Percentiles rank a stretch among this genome's conserved stretches.
These are phyloP conservation scores for Thereva unica DNA, from an alignment of 2,888 invertebrate genomes.

Conservation along the genomic window DNA sequence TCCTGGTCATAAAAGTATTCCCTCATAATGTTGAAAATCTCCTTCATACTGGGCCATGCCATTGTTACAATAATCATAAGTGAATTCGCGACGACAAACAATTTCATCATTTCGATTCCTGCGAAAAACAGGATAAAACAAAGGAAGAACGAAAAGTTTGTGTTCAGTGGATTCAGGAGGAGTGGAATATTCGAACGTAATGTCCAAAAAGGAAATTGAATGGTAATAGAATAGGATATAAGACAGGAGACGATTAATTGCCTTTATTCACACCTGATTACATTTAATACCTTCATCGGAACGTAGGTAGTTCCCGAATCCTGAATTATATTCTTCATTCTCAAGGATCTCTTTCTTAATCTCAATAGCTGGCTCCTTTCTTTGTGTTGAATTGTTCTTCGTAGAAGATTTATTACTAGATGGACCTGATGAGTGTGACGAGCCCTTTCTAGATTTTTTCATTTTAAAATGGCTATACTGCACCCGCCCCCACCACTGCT, in stretches of 20 bases:
- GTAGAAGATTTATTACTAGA: constrained; percentile 39
- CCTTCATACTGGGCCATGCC: constrained; percentile 73
- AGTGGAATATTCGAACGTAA: background rate
- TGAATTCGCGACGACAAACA: constrained; percentile 80
- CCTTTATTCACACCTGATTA: constrained; percentile 21
- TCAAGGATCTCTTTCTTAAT: constrained; percentile 43
- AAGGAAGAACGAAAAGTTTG: constrained; percentile 25
- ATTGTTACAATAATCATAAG: constrained; percentile 72
- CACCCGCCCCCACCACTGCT: no score
- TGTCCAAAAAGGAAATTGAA: background rate
- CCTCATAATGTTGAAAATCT: constrained; percentile 61
- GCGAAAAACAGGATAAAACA: constrained; percentile 60
- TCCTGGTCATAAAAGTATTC: constrained; percentile 59
- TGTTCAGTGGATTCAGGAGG: constrained; percentile 1
- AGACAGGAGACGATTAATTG: constrained; percentile 24
- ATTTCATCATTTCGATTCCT: constrained; percentile 73
- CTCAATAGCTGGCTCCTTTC: constrained; percentile 33
- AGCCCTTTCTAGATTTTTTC: constrained; percentile 4
- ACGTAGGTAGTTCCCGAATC: constrained; percentile 56
- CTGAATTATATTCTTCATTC: constrained; percentile 55
- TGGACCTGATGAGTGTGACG: constrained; percentile 10
- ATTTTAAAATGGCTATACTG: no score
- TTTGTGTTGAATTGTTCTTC: constrained; percentile 37
- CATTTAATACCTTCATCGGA: constrained; percentile 52
- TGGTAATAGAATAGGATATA: constrained; percentile 15